Conservation (phyloP, 2,888 invertebrate species). For the Perdita meconis region DNA sequence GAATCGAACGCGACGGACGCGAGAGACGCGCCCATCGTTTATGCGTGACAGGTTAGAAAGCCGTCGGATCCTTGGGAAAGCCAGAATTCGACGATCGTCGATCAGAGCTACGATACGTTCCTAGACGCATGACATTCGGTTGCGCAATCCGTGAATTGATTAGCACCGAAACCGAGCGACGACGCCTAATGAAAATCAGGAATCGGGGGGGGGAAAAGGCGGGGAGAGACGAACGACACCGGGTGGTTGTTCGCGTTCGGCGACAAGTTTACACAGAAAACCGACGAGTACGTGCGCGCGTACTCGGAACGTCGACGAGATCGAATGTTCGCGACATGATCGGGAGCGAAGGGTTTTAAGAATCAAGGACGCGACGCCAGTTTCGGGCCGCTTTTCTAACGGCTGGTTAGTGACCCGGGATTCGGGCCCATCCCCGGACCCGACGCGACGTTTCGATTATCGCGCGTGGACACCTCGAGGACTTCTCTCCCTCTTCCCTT, state of each 20-base stretch:
- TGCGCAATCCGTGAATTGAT: slow-evolving; percentile 23
- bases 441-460: slow-evolving; percentile 64
- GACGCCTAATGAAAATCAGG: neutral
- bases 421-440: slow-evolving; percentile 61
- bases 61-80: slow-evolving; percentile 13
- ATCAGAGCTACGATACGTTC: slow-evolving; percentile 29
- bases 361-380: slow-evolving; percentile 77
- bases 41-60: slow-evolving; percentile 16
- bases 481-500: neutral
- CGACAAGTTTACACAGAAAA: neutral
- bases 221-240: neutral
- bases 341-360: slow-evolving; percentile 63
- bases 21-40: slow-evolving; percentile 20
- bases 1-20: no score
- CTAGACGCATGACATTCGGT: slow-evolving; percentile 10
- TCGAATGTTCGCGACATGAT: slow-evolving; percentile 45
- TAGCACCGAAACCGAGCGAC: neutral
- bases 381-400: slow-evolving; percentile 67
- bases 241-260: neutral
- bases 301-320: slow-evolving; percentile 7
- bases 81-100: slow-evolving; percentile 15
- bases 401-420: slow-evolving; percentile 79
- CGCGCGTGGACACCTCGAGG: slow-evolving; percentile 21
- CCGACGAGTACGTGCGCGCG: no score
- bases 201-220: neutral